These are phyloP conservation scores for Deladenus siricidicola DNA, from an alignment of 2,888 invertebrate genomes.

Conservation along the genomic window DNA sequence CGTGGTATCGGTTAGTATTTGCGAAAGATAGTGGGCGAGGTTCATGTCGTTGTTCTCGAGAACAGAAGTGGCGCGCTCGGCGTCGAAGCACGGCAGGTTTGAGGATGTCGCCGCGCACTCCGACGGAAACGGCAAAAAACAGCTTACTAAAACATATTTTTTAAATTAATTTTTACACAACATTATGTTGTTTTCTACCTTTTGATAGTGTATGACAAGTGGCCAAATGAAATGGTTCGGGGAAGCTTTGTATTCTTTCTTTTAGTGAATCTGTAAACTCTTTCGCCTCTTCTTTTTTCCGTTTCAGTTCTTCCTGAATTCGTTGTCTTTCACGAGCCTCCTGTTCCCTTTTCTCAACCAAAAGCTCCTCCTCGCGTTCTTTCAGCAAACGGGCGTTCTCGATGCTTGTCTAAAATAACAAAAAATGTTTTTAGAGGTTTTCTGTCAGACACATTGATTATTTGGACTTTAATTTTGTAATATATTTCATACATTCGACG, in stretches of 20 bases:
- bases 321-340: constrained; percentile 18
- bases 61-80: constrained; percentile 14
- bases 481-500: constrained; percentile 5
- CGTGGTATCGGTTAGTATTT: constrained; percentile 21
- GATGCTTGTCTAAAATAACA: constrained; percentile 8
- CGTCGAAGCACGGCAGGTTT: constrained; percentile 24
- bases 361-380: constrained; percentile 19
- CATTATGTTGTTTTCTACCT: constrained; percentile 22
- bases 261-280: constrained; percentile 26
- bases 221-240: constrained; percentile 38
- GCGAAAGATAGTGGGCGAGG: constrained; percentile 24
- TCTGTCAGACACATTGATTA: not conserved
- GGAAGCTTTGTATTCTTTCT: constrained; percentile 18
- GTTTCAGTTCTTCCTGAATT: constrained; percentile 35
- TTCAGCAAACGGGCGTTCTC: constrained; percentile 23
- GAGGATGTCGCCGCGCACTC: constrained; percentile 30
- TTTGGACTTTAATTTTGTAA: not conserved
- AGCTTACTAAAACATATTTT: constrained; percentile 29
- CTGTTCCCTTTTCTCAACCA: constrained; percentile 12
- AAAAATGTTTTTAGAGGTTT: too few species aligned
- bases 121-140: constrained; percentile 38
- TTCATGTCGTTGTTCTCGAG: constrained; percentile 20
- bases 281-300: constrained; percentile 17
- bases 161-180: not conserved
- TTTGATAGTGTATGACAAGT: constrained; percentile 41